These are phyloP conservation scores for Norana najaformis DNA, from an alignment of 2,888 invertebrate species.

Conservation along the genomic window DNA sequence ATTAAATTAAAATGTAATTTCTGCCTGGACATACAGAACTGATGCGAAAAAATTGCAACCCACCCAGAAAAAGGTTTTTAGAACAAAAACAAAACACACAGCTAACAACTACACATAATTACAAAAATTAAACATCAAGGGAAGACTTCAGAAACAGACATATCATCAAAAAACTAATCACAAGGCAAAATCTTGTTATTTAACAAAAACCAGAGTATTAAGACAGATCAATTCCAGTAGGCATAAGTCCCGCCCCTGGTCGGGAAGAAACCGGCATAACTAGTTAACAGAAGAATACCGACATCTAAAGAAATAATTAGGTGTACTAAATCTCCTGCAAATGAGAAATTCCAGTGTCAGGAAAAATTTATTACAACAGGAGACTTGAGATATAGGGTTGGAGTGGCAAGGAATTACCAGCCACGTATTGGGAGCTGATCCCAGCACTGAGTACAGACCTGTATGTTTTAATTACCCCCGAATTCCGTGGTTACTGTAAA, in stretches of 20 bases:
- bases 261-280: neutral
- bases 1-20: neutral
- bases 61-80: neutral
- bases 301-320: neutral
- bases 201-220: too few relatives aligned
- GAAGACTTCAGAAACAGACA: too few relatives aligned
- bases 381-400: neutral
- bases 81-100: too few relatives aligned
- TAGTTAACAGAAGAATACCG: neutral
- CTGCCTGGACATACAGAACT: too few relatives aligned
- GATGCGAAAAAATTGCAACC: neutral
- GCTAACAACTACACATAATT: neutral
- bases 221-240: too few relatives aligned
- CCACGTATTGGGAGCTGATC: neutral
- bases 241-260: too few relatives aligned
- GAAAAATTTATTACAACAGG: neutral
- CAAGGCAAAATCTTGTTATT: too few relatives aligned
- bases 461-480: neutral
- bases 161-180: too few relatives aligned
- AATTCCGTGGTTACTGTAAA: neutral
- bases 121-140: too few relatives aligned
- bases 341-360: neutral
- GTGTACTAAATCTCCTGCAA: neutral
- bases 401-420: neutral
- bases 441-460: neutral